Evolutionary conservation across 2,113 vertebrate species (phyloP).

Genomic region (Chlamydotis undulata): DNA sequence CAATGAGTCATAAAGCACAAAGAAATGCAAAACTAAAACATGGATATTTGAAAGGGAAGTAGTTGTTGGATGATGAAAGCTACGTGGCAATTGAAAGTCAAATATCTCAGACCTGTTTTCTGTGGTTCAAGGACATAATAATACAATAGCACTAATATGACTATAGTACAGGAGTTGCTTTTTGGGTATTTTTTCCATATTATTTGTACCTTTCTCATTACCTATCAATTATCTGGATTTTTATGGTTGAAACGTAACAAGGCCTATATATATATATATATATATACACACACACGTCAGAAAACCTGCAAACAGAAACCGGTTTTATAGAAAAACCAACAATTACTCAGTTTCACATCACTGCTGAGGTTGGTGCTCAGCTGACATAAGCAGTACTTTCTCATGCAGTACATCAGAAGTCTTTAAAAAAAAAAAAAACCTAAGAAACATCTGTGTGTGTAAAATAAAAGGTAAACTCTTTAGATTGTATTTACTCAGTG

Average conservation of each 20-base stretch:
- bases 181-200: not conserved
- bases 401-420: not conserved
- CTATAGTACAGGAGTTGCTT: rapidly evolving
- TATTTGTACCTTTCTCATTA: not conserved
- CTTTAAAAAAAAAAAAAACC: not conserved
- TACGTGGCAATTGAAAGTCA: rapidly evolving
- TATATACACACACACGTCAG: not conserved
- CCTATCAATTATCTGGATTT: not conserved
- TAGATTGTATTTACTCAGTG: not conserved
- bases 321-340: not conserved
- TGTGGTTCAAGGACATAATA: not conserved
- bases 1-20: not conserved
- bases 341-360: not conserved
- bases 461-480: not conserved
- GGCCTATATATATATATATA: not conserved
- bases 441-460: not conserved
- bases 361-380: not conserved
- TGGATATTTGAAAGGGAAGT: not conserved
- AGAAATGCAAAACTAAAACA: not conserved
- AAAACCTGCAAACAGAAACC: not conserved
- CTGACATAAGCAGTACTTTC: constrained; percentile 6
- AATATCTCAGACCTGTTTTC: not conserved
- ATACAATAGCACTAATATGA: not conserved
- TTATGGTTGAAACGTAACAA: not conserved
- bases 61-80: not conserved